Evolutionary conservation across 1,140 invertebrate species (phyloP), one percentile per base, ranked within the genome.

Genomic region (Berghia stephanieae): DNA sequence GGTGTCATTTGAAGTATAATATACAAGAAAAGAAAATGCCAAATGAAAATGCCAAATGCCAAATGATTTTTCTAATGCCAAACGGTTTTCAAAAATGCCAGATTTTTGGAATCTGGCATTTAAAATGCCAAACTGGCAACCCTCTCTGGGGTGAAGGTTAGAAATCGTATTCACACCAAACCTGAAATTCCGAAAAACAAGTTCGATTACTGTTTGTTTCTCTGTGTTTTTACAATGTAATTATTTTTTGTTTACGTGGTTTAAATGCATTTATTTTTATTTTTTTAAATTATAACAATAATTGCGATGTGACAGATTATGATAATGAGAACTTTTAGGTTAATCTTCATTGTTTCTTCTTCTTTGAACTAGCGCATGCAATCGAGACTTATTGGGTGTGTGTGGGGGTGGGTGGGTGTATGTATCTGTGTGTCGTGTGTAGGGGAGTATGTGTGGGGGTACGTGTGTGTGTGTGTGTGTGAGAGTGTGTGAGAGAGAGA

Each of bases 91-190:
- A n/a, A n/a, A n/a, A n/a, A n/a, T n/a, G n/a, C n/a, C n/a, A n/a
- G n/a, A n/a, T n/a, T n/a, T n/a, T n/a, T n/a, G n/a, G n/a, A n/a
- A n/a, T n/a, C n/a, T n/a, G n/a, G n/a, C n/a, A n/a, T n/a, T n/a
- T n/a, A n/a, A n/a, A n/a, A n/a, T n/a, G n/a, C n/a, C n/a, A n/a
- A n/a, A n/a, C n/a, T n/a, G n/a, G n/a, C n/a, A n/a, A n/a, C n/a
- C n/a, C n/a, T 75, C 71, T 78, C 60, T 66, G 70, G 79, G 79
- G 79, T 80, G 76, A 79, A 79, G 79, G 81, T 66, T 70, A 80
- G 67, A 72, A 31, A 46, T 67, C 76, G 79, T 70, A 77, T 78
- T 74, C 71, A 72, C 21, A 42, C 72, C 43, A 36, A 24, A 60
- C 34, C 68, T 79, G 63, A 83, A 21, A 46, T 57, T 16, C 34